A percentile compares a stretch with the other conserved stretches of the same genome.
Conservation (phyloP, 2,113 vertebrate species). For the Naja naja region DNA sequence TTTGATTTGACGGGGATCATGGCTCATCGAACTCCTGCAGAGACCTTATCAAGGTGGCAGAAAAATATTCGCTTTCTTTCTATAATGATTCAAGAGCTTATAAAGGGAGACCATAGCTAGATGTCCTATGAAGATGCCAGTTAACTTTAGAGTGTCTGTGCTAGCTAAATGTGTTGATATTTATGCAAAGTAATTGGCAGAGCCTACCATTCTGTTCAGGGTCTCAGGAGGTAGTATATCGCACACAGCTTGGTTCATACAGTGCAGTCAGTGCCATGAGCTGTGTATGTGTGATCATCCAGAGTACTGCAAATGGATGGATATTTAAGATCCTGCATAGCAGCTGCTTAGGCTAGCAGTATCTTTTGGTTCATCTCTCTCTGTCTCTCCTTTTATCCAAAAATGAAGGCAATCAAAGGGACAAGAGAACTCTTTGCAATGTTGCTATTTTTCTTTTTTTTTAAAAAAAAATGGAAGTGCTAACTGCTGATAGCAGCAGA, state of each 20-base stretch:
- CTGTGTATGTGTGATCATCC: background rate
- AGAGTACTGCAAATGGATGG: background rate
- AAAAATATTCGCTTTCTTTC: background rate
- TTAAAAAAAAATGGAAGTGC: background rate
- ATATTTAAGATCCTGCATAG: background rate
- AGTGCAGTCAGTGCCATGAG: background rate
- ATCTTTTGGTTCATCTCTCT: background rate
- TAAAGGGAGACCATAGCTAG: background rate
- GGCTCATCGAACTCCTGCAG: slow-evolving; percentile 10
- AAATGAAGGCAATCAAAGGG: background rate
- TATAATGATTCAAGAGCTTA: slow-evolving; percentile 23
- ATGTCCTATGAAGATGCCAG: background rate
- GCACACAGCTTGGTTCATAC: background rate
- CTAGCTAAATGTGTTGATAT: background rate
- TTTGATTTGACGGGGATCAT: slow-evolving; percentile 21
- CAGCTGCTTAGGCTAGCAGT: background rate
- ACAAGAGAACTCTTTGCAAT: background rate
- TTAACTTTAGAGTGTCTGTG: background rate
- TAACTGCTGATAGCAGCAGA: background rate
- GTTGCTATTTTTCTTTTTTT: background rate
- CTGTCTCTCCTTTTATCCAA: background rate
- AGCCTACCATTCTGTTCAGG: background rate
- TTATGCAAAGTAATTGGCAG: background rate
- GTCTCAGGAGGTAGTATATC: background rate
- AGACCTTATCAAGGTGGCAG: slow-evolving; percentile 16